A percentile compares a stretch with the other conserved stretches of the same genome.
Evolutionary conservation across 2,113 vertebrate genomes (phyloP).

Genomic region (Oreotrochilus melanogaster): DNA sequence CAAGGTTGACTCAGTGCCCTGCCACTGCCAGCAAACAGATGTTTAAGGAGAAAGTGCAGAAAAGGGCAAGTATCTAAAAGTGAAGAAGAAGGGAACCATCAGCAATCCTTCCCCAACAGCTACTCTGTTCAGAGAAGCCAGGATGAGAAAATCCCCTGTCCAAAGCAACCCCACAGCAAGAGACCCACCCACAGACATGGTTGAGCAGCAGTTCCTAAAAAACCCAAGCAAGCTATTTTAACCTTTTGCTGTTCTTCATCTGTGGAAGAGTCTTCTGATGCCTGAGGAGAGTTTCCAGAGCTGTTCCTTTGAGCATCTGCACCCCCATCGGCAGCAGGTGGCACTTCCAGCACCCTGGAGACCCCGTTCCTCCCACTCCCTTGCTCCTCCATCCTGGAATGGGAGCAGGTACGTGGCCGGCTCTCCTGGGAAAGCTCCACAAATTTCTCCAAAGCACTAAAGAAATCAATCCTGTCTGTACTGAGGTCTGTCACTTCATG

Average conservation of each 20-base stretch:
- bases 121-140: neutral
- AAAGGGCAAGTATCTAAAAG: neutral
- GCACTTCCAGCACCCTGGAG: conserved; percentile 66
- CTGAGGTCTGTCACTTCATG: conserved; percentile 79
- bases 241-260: conserved; percentile 84
- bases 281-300: conserved; percentile 72
- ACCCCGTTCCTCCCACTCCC: conserved; percentile 70
- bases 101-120: neutral
- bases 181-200: neutral
- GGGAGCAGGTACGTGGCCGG: conserved; percentile 70
- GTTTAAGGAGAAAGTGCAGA: neutral
- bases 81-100: neutral
- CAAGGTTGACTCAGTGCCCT: neutral
- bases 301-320: conserved; percentile 61
- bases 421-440: conserved; percentile 90
- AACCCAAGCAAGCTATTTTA: neutral
- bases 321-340: conserved; percentile 37
- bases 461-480: conserved; percentile 92
- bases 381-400: conserved; percentile 80
- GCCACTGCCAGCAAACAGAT: neutral
- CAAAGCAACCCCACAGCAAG: neutral
- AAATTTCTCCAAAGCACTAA: conserved; percentile 93
- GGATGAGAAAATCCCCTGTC: neutral
- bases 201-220: neutral
- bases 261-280: conserved; percentile 79